A percentile compares a stretch with the other conserved stretches of the same genome.
These are phyloP conservation scores for Notarius lentiginosus DNA, from an alignment of 2,113 vertebrate species.

Conservation along the genomic window DNA sequence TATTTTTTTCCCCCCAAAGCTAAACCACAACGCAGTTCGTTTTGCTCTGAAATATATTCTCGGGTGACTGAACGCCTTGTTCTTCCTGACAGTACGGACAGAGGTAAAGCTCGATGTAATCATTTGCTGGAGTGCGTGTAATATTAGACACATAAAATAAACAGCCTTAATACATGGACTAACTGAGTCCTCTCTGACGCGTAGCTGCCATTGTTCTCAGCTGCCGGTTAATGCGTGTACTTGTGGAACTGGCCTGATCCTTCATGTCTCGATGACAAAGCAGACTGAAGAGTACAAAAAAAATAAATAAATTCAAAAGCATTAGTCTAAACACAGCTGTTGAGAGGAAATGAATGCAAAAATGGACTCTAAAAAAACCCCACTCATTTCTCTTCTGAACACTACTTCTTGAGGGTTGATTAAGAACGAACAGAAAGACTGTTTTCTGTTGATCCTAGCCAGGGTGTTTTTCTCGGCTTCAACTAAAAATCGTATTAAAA, in stretches of 20 bases:
- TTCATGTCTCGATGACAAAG: conserved; percentile 20
- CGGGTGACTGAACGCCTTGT: background rate
- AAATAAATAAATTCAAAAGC: conserved; percentile 20
- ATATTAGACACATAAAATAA: background rate
- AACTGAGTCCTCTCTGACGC: conserved; percentile 3
- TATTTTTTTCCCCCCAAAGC: background rate
- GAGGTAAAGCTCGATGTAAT: background rate
- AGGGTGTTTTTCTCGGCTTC: background rate
- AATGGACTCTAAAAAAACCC: background rate
- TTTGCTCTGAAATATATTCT: background rate
- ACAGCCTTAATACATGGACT: conserved; percentile 10
- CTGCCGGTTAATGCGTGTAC: conserved; percentile 14
- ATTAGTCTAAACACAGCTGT: conserved; percentile 14
- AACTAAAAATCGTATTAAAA: background rate
- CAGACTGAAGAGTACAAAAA: background rate
- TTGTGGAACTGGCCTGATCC: conserved; percentile 21
- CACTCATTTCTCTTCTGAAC: background rate
- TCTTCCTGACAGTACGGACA: background rate
- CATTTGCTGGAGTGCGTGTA: background rate
- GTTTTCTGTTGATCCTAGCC: background rate
- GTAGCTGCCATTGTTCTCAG: conserved; percentile 22
- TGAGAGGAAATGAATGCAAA: background rate
- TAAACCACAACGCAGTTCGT: background rate
- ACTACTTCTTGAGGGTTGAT: background rate
- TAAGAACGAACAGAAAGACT: background rate